Base-by-base conservation (phyloP, 2,113 vertebrate species). In the Dolichallabes microphthalmus region DNA sequence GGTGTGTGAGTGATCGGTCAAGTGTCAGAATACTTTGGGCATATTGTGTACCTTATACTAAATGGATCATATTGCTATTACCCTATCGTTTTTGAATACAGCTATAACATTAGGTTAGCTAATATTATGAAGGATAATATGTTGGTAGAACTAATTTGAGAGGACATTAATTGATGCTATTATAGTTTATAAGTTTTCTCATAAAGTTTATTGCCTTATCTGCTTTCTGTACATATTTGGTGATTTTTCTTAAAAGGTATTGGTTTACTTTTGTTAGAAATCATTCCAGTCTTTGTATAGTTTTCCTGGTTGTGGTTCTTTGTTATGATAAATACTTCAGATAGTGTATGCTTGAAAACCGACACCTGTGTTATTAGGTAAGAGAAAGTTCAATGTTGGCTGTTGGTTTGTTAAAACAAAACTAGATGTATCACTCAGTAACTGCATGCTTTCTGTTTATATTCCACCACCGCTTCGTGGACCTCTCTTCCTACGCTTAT, bases 401-500 rank as follows among this genome's bases (percentile, higher is more conserved):
- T 57, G 27, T 78, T 58, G 12, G 27, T 8, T 22, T 78, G 53
- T 58, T 58, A 78, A 78, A 58, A 20, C 20, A 35, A 58, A 58
- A 53, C 75, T 30, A 19, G 15, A 30, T 55, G 55, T 30, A 17
- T 30, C 15, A 77, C 57, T 77, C 15, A 57, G 75, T 77, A 77
- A 77, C 75, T 27, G 27, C 45, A 53, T 27, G 25, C 13, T 13
- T 50, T 66, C 55, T 60, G 76, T 79, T 60, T 55, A 60, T 60
- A 55, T 78, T 60, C 20, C 27, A 57, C 9, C 4, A 88, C 80
- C 83, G 75, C 88, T 81, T 87, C 79, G 83, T 75, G 74, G 86
- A 90, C 80, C 88, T 86, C 81, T 89, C 88, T 82, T 91, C 91
- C 89, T 91, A 90, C 75, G 60, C 74, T 88, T 89, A 81, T 91